These are phyloP conservation scores for Rousettus madagascariensis DNA, from an alignment of 2,797 vertebrate genomes.

Conservation along the genomic window DNA sequence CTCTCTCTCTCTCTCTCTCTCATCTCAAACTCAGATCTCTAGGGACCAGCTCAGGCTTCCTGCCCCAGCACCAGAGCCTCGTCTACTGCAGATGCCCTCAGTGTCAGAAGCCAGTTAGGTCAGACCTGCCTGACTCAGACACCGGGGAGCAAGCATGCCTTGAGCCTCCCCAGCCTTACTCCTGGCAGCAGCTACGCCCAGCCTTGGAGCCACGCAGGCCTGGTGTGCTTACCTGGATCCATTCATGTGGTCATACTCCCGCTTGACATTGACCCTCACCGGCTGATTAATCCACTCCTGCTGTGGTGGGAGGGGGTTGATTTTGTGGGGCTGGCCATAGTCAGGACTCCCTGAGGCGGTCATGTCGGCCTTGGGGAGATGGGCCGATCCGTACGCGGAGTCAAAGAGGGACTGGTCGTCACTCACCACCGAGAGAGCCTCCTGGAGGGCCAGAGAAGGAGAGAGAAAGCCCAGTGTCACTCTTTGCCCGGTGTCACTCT, in stretches of 20 bases:
- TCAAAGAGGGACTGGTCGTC: slow-evolving; percentile 99
- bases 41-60: not conserved
- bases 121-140: not conserved
- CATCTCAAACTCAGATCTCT: not conserved
- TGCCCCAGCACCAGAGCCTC: not conserved
- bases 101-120: not conserved
- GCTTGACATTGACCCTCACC: slow-evolving; percentile 94
- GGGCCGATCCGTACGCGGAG: slow-evolving; percentile 94
- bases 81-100: not conserved
- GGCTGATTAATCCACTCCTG: slow-evolving; percentile 99
- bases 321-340: slow-evolving; percentile 98
- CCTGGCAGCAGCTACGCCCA: not conserved
- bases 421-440: slow-evolving; percentile 99
- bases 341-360: slow-evolving; percentile 98
- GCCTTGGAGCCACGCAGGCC: rapidly evolving
- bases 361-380: slow-evolving; percentile 98
- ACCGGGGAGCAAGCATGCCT: rapidly evolving
- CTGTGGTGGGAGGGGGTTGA: slow-evolving; percentile 96
- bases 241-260: slow-evolving; percentile 99
- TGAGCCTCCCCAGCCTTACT: not conserved
- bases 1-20: not conserved
- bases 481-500: not conserved
- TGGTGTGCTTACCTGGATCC: slow-evolving; percentile 92
- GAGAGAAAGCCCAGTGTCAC: not conserved
- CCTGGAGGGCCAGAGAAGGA: slow-evolving; percentile 84